Evolutionary conservation across 1,140 invertebrate species (phyloP).

Genomic region (Leptopilina boulardi): DNA sequence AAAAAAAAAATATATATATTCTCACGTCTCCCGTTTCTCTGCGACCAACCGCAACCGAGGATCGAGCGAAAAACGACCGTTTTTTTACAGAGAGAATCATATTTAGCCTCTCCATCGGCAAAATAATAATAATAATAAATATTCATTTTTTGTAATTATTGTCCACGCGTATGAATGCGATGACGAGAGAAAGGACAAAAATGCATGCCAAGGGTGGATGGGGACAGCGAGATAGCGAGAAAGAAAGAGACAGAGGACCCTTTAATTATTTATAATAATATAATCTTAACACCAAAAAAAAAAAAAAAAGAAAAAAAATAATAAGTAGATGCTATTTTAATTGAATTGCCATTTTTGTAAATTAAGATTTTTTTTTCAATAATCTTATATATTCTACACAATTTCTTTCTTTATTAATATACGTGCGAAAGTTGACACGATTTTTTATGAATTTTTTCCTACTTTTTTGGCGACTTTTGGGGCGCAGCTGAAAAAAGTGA

Average conservation of each 20-base stretch:
- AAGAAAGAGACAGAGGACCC: constrained; percentile 40
- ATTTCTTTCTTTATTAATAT: constrained; percentile 61
- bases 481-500: constrained; percentile 71
- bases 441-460: constrained; percentile 76
- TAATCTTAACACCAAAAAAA: too few species aligned
- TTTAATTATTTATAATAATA: constrained; percentile 38
- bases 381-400: background rate
- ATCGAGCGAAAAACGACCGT: constrained; percentile 70
- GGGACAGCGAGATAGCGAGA: constrained; percentile 39
- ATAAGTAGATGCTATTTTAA: constrained; percentile 58
- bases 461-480: constrained; percentile 76
- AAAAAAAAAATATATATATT: constrained; percentile 74
- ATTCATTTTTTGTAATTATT: constrained; percentile 51
- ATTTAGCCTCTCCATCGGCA: constrained; percentile 52
- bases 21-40: constrained; percentile 76
- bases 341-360: constrained; percentile 47
- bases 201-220: constrained; percentile 39
- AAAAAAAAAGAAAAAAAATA: constrained; percentile 28
- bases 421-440: constrained; percentile 73
- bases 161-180: constrained; percentile 56
- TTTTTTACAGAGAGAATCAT: constrained; percentile 66
- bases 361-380: constrained; percentile 61
- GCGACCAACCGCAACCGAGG: constrained; percentile 72
- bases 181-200: constrained; percentile 40
- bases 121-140: constrained; percentile 3